phyloP scores from a whole-genome alignment of 2,113 vertebrate species.

The Oncorhynchus masou region DNA sequence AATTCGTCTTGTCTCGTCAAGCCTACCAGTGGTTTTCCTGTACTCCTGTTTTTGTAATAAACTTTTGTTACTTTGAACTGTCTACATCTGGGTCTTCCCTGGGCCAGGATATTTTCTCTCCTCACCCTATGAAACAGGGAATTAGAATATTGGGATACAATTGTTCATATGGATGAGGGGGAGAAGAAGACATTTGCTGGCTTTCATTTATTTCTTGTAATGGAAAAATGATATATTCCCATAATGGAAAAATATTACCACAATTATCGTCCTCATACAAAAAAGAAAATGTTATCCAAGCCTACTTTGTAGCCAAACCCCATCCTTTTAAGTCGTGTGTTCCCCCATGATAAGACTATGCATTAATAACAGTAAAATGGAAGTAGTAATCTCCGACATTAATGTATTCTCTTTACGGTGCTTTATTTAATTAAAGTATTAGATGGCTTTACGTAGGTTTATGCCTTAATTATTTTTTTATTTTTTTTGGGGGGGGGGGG shows the following conservation, averaged over 20 bases:
- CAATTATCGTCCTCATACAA: neutral
- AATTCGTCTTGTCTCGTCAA: no score
- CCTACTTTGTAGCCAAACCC: neutral
- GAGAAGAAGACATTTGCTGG: neutral
- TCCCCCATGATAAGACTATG: neutral
- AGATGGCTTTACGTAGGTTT: neutral
- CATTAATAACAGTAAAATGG: neutral
- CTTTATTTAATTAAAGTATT: neutral
- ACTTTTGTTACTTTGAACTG: no score
- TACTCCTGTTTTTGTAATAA: no score
- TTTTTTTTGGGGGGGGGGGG: no score
- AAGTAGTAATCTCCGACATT: neutral
- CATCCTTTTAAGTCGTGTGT: neutral
- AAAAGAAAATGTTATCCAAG: neutral
- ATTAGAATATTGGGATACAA: slow-evolving; percentile 32
- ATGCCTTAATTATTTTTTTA: neutral
- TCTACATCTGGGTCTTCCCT: no score
- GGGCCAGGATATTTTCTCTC: neutral
- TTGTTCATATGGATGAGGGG: slow-evolving; percentile 19
- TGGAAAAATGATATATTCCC: neutral
- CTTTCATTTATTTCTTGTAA: slow-evolving; percentile 26
- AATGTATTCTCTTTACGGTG: neutral
- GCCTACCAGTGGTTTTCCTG: no score
- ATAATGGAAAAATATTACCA: neutral
- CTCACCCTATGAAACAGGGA: neutral